Base-by-base conservation (phyloP, 1,140 invertebrate species). In the Mycetomoellerius zeteki region DNA sequence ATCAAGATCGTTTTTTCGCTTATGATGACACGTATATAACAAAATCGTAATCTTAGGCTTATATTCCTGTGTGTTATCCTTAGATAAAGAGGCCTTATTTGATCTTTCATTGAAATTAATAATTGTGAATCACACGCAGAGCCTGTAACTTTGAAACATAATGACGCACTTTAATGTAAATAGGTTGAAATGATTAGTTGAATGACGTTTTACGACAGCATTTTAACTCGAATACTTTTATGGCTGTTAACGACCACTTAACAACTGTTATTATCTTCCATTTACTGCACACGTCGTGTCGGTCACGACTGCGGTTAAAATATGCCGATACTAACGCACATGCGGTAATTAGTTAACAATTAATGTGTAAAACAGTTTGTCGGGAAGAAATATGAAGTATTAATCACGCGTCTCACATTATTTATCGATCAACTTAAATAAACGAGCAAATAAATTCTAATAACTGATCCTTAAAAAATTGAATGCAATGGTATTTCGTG, bases 161-260 rank as follows among this genome's bases (percentile, higher is more conserved):
- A 82, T 16, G 67, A 73, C 54, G 56, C 67, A 33, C 37, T 72
- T 56, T 71, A 30, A 71, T 72, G 62, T 72, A 47, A 60, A n/a
- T 56, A 75, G 56, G 33, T 82, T 82, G 24, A 84, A 73, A 62
- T 75, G 69, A 84, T 84, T 84, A 84, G 69, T 84, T 75, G 69
- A 75, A 73, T 27, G 21, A 84, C 33, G 69, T 47, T 84, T 84
- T 84, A 84, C 69, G 69, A 75, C 54, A 37, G 80, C 80, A 56
- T 84, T 84, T 84, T 84, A 84, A 75, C 67, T 82, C 19, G 69
- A 84, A 84, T 84, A 84, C 73, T 84, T 84, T 84, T 84, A 84
- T 84, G 80, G 27, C 24, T 50, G 69, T 84, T 84, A 84, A 84
- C 69, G 54, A 69, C 24, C 54, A 62, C 27, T 82, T 84, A 84